Percentiles rank a stretch among this genome's conserved stretches.
Conservation (phyloP, 37 sponge, comb jelly and placozoan species). For the Theonella swinhoei region DNA sequence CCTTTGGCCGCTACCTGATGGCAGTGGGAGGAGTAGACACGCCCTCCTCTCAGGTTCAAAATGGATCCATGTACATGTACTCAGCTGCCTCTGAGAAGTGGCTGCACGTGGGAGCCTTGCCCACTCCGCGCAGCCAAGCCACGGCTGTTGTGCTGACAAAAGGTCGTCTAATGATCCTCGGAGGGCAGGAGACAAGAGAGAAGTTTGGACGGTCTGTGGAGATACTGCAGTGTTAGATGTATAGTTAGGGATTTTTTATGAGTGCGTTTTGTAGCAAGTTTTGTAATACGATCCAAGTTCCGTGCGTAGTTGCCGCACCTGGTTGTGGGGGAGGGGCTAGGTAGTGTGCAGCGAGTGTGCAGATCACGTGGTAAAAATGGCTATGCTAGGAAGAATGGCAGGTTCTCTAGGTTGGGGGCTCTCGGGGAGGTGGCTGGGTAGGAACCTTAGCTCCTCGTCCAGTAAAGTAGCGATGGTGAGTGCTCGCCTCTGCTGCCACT, state of each 20-base stretch:
- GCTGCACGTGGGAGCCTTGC: slow-evolving; percentile 42
- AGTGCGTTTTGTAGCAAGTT: too few species aligned
- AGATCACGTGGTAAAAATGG: too few species aligned
- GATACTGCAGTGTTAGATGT: slow-evolving; percentile 25
- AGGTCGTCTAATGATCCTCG: slow-evolving; percentile 29
- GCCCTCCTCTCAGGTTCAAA: slow-evolving; percentile 11
- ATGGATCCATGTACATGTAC: slow-evolving; percentile 29
- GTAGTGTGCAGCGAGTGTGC: neutral
- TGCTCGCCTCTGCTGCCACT: too few species aligned
- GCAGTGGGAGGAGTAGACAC: slow-evolving; percentile 51
- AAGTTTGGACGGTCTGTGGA: slow-evolving; percentile 40
- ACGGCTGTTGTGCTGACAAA: slow-evolving; percentile 35
- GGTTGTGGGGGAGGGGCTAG: neutral
- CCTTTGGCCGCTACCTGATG: slow-evolving; percentile 46
- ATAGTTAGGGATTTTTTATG: too few species aligned
- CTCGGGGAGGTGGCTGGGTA: neutral
- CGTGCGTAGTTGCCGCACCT: too few species aligned
- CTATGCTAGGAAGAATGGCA: neutral
- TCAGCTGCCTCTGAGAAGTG: slow-evolving; percentile 29
- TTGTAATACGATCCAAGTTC: too few species aligned
- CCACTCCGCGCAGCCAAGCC: slow-evolving; percentile 35
- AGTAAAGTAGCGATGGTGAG: slow-evolving; percentile 14
- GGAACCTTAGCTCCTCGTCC: neutral
- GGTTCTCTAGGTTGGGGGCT: neutral
- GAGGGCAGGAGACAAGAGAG: slow-evolving; percentile 37